Evolutionary conservation across 1,140 invertebrate genomes (phyloP).

Genomic region (Trachelipus rathkii): DNA sequence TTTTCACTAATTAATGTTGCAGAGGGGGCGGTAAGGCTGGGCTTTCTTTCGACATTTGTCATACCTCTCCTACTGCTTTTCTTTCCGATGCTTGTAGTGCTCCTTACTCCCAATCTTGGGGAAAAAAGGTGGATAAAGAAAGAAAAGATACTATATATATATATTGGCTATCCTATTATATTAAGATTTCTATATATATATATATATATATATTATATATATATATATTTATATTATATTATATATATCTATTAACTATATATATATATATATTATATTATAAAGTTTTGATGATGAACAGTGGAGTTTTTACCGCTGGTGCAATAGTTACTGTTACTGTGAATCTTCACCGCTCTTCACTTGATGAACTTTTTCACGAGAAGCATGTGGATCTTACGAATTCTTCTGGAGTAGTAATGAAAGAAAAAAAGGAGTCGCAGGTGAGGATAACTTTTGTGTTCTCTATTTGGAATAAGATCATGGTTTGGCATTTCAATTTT

Average conservation of each 20-base stretch:
- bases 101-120: no score
- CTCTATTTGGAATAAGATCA: no score
- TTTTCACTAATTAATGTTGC: no score
- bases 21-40: no score
- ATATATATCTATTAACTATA: constrained; percentile 24
- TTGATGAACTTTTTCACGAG: constrained; percentile 66
- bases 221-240: constrained; percentile 18
- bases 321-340: constrained; percentile 97
- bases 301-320: constrained; percentile 89
- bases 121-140: no score
- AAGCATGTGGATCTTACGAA: constrained; percentile 32
- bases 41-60: no score
- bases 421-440: background rate
- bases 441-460: background rate
- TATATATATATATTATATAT: constrained; percentile 18
- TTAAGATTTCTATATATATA: background rate
- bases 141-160: background rate
- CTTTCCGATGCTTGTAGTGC: no score
- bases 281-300: constrained; percentile 98
- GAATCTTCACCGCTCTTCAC: constrained; percentile 69
- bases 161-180: no score
- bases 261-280: constrained; percentile 47
- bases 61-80: no score
- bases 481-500: no score
- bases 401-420: background rate